A percentile compares a stretch with the other conserved stretches of the same genome.
Conservation (phyloP, 2,888 invertebrate species). For the Brachypalpus laphriformis region DNA sequence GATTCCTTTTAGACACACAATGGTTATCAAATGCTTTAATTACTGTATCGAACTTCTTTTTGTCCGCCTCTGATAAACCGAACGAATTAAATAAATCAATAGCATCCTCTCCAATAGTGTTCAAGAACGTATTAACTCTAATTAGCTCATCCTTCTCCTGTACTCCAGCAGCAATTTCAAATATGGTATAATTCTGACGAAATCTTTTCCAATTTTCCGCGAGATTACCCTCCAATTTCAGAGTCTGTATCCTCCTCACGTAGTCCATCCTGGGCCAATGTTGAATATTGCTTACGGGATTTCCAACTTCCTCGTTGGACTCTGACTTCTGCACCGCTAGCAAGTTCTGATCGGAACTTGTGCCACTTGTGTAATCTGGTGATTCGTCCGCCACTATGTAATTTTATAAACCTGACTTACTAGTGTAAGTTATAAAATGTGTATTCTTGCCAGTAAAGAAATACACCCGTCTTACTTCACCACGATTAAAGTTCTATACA, state of each 20-base stretch:
- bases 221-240: constrained; percentile 22
- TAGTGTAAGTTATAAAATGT: too few species aligned
- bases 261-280: not conserved
- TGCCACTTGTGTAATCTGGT: not conserved
- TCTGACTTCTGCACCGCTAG: not conserved
- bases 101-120: constrained; percentile 73
- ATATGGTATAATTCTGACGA: constrained; percentile 68
- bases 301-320: not conserved
- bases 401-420: too few species aligned
- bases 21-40: constrained; percentile 62
- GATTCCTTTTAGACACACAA: constrained; percentile 33
- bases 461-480: too few species aligned
- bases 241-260: not conserved
- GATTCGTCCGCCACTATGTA: too few species aligned
- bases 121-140: constrained; percentile 71
- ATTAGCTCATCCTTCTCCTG: constrained; percentile 56
- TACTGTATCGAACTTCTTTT: constrained; percentile 53
- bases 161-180: constrained; percentile 67
- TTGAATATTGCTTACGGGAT: not conserved
- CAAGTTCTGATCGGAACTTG: not conserved
- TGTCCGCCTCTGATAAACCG: constrained; percentile 58
- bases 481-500: too few species aligned
- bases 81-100: constrained; percentile 74
- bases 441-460: too few species aligned
- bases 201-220: constrained; percentile 74